Evolutionary conservation across 2,888 invertebrate species (phyloP).

Genomic region (Theretra japonica): DNA sequence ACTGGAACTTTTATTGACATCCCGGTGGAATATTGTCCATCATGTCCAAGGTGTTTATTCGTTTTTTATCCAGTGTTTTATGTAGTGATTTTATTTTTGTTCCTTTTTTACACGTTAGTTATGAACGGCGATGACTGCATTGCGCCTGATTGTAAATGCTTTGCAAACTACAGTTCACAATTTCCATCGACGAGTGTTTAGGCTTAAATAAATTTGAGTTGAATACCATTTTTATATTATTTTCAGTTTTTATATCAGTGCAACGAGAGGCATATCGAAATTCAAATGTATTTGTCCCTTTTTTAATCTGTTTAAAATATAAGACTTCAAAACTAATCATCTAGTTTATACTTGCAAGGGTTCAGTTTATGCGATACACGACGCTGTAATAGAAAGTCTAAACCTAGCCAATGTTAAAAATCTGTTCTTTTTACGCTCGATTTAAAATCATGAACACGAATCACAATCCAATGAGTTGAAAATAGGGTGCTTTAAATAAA

Average conservation of each 20-base stretch:
- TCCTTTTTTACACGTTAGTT: neutral
- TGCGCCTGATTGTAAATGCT: no score
- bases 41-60: neutral
- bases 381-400: neutral
- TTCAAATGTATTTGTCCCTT: neutral
- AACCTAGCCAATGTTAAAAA: neutral
- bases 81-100: neutral
- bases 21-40: neutral
- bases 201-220: no score
- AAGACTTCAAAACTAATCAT: neutral
- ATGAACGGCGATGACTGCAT: no score
- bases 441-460: neutral
- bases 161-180: no score
- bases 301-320: neutral
- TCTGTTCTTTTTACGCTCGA: neutral
- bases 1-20: constrained; percentile 19
- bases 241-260: neutral
- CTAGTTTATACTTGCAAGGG: neutral
- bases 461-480: neutral
- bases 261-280: neutral
- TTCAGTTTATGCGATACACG: neutral
- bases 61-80: neutral
- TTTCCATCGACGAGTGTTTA: no score
- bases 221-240: no score
- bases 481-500: neutral